Evolutionary conservation across 2,888 invertebrate genomes (phyloP).

Genomic region (Drosophila sordidapex): DNA sequence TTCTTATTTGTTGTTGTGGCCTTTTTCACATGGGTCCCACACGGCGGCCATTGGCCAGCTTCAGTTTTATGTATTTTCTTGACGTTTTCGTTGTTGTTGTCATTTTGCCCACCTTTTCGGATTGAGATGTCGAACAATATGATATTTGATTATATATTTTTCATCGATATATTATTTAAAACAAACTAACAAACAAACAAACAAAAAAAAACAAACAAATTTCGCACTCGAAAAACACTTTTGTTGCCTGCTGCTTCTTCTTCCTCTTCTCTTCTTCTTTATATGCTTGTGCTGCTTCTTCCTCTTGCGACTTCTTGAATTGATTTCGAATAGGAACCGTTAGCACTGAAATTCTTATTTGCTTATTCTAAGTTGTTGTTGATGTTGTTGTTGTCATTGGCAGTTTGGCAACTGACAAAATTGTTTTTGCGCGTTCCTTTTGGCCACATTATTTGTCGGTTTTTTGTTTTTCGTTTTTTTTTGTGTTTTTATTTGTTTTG

Average conservation of each 20-base stretch:
- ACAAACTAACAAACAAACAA: conserved; percentile 3
- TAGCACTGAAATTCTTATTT: conserved; percentile 47
- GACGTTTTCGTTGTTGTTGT: conserved; percentile 32
- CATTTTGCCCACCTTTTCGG: conserved; percentile 42
- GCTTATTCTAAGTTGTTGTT: conserved; percentile 25
- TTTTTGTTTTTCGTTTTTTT: not conserved
- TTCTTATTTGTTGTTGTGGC: conserved; percentile 11
- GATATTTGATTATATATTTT: conserved; percentile 2
- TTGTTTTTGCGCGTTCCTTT: conserved; percentile 48
- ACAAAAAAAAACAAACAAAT: conserved; percentile 52
- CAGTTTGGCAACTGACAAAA: conserved; percentile 43
- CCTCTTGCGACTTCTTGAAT: conserved; percentile 3
- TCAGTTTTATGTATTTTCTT: conserved; percentile 43
- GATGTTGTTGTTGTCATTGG: conserved; percentile 27
- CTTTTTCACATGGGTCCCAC: conserved; percentile 35
- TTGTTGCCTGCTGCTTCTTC: conserved; percentile 15
- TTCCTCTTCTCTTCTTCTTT: conserved; percentile 6
- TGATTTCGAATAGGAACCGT: conserved; percentile 59
- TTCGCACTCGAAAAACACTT: conserved; percentile 44
- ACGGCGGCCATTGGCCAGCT: conserved; percentile 29
- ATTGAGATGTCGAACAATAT: conserved; percentile 18
- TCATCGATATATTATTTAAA: conserved; percentile 23
- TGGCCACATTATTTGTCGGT: conserved; percentile 25
- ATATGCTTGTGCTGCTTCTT: conserved; percentile 7
- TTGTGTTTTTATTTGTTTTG: conserved; percentile 32